Evolutionary conservation across 2,113 vertebrate genomes (phyloP).

Genomic region (Oriolus oriolus): DNA sequence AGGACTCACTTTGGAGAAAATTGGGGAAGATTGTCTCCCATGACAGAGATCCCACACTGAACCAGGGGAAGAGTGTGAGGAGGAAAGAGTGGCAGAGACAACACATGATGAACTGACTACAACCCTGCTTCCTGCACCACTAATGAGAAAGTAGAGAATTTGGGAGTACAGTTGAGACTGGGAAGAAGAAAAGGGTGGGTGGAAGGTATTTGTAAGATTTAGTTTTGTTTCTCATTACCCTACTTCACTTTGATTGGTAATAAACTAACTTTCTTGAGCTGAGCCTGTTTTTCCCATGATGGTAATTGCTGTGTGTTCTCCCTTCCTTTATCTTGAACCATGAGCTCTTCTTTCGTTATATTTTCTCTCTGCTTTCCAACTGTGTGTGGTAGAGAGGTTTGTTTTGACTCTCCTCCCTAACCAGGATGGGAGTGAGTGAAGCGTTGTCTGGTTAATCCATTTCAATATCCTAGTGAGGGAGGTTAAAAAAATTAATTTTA

Average conservation of each 20-base stretch:
- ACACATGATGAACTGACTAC: accelerated
- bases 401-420: background rate
- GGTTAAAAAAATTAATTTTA: background rate
- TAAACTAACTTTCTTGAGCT: background rate
- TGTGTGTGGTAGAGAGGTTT: background rate
- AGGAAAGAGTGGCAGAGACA: background rate
- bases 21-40: background rate
- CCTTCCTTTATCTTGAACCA: background rate
- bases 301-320: background rate
- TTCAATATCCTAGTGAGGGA: background rate
- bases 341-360: background rate
- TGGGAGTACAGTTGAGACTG: background rate
- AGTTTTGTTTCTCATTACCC: background rate
- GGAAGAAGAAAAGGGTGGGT: background rate
- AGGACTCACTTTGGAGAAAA: background rate
- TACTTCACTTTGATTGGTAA: background rate
- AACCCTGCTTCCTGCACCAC: background rate
- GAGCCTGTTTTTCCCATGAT: background rate
- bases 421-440: background rate
- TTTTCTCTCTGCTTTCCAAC: background rate
- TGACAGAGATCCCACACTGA: background rate
- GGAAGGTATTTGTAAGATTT: background rate
- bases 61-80: background rate
- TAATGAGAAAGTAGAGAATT: background rate
- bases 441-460: background rate